phyloP scores from a whole-genome alignment of 2,797 vertebrate species.

The Channa striata region DNA sequence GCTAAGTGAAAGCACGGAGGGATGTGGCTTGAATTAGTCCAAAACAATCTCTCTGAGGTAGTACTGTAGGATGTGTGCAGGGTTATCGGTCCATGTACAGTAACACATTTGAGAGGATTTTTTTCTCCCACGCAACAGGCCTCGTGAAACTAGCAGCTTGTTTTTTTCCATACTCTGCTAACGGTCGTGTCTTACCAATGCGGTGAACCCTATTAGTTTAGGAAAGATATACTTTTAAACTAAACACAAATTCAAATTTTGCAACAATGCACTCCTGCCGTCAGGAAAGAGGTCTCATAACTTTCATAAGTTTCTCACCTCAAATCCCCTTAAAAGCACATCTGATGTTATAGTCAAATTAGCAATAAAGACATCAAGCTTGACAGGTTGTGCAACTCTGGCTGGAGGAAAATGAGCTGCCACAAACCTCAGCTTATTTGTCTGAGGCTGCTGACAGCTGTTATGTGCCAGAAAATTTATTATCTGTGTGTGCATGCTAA shows the following conservation, averaged over 20 bases:
- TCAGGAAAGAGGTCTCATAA: conserved; percentile 14
- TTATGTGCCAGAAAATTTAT: conserved; percentile 10
- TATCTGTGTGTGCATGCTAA: neutral
- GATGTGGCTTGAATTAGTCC: conserved; percentile 53
- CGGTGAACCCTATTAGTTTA: too few relatives aligned
- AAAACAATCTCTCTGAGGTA: too few relatives aligned
- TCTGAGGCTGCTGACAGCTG: conserved; percentile 7
- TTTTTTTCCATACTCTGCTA: too few relatives aligned
- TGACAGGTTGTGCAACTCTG: conserved; percentile 14
- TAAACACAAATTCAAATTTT: conserved; percentile 1
- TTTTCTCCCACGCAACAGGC: neutral
- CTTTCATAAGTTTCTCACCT: neutral
- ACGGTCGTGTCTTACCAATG: too few relatives aligned
- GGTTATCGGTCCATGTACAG: neutral
- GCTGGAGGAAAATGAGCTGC: neutral
- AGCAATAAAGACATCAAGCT: conserved; percentile 21
- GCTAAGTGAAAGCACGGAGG: conserved; percentile 41
- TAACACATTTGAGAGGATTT: conserved; percentile 18
- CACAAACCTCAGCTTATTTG: conserved; percentile 30
- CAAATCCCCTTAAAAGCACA: conserved; percentile 31
- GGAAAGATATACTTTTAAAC: too few relatives aligned
- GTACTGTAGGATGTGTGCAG: conserved; percentile 6
- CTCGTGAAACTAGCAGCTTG: neutral
- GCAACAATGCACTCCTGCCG: conserved; percentile 11
- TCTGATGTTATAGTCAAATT: conserved; percentile 66